Conservation (phyloP, 2,888 invertebrate genomes). For the Megaustenia siamemsis region DNA sequence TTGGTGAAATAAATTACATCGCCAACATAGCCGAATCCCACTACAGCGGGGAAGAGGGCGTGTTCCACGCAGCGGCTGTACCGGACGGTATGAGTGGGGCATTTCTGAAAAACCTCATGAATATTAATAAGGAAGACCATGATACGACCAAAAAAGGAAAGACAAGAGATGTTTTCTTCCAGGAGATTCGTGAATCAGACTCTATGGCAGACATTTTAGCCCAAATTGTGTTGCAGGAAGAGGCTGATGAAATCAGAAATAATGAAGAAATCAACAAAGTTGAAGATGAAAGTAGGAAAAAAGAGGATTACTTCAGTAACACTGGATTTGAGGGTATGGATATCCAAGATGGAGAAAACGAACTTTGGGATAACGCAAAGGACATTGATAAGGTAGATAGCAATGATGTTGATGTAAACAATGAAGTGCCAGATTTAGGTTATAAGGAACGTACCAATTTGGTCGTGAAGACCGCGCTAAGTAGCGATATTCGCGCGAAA, state of each 20-base stretch:
- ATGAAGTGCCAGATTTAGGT: no score
- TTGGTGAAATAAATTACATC: slow-evolving; percentile 8
- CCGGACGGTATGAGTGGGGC: slow-evolving; percentile 1
- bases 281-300: background rate
- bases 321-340: background rate
- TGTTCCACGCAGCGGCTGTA: background rate
- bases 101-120: background rate
- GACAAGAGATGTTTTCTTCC: no score
- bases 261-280: background rate
- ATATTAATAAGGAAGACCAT: background rate
- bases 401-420: no score
- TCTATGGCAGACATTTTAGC: background rate
- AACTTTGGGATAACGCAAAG: background rate
- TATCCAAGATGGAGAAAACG: background rate
- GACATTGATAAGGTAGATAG: background rate
- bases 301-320: background rate
- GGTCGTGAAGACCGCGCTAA: no score
- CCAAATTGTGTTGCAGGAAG: background rate
- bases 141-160: no score
- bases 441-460: no score
- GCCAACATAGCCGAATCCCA: slow-evolving; percentile 28
- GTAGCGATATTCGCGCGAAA: no score
- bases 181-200: background rate
- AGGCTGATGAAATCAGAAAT: background rate
- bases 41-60: background rate